phyloP scores from a whole-genome alignment of 2,113 vertebrate genomes.

The Colius striatus region DNA sequence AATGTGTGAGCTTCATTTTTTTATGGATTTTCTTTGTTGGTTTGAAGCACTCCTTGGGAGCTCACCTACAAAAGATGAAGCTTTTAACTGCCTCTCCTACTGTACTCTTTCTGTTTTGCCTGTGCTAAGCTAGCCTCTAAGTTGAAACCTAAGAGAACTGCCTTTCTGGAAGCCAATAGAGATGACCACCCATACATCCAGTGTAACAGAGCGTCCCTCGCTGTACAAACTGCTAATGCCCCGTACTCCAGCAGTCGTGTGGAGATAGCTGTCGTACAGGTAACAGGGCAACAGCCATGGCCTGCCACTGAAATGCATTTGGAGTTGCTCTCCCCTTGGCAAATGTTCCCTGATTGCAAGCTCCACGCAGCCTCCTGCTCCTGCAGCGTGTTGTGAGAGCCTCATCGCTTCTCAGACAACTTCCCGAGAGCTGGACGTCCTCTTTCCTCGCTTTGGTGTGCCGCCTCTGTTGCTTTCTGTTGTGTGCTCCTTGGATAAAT shows the following conservation, averaged over 20 bases:
- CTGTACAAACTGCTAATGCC: neutral
- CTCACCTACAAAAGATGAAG: neutral
- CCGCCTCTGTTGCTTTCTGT: neutral
- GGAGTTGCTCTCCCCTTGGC: neutral
- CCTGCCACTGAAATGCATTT: neutral
- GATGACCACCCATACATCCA: neutral
- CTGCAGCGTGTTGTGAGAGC: neutral
- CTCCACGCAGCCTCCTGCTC: neutral
- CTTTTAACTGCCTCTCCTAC: neutral
- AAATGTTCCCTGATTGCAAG: neutral
- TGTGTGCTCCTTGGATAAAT: neutral
- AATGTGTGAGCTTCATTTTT: neutral
- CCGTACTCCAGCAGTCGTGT: neutral
- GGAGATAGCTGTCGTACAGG: neutral
- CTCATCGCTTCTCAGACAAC: neutral
- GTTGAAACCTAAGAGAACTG: neutral
- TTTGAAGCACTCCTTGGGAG: neutral
- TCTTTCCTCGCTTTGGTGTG: rapidly evolving
- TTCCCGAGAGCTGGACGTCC: neutral
- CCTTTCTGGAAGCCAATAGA: neutral
- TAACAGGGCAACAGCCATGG: neutral
- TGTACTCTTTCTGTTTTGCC: neutral
- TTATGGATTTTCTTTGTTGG: neutral
- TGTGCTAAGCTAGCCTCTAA: neutral
- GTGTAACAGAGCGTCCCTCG: neutral